These are phyloP conservation scores for Nymphalis polychloros DNA, from an alignment of 2,888 invertebrate species.

Conservation along the genomic window DNA sequence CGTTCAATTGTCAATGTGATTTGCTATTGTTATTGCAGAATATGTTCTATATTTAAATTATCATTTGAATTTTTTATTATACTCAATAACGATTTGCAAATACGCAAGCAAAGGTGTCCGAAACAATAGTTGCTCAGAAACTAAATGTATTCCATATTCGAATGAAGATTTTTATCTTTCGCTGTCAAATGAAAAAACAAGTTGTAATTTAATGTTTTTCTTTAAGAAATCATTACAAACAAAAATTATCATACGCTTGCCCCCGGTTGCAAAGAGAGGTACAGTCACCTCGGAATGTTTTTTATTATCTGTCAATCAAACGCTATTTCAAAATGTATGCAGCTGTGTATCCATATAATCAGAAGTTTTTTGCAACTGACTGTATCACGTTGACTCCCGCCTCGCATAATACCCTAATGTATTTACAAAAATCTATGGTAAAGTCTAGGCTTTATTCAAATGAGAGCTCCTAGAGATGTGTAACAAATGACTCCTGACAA, in stretches of 20 bases:
- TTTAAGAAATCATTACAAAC: constrained; percentile 50
- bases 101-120: no score
- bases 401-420: constrained; percentile 49
- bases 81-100: background rate
- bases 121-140: background rate
- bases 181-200: constrained; percentile 49
- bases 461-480: constrained; percentile 49
- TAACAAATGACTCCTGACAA: constrained; percentile 74
- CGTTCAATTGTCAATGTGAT: constrained; percentile 43
- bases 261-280: constrained; percentile 51
- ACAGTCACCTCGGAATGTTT: constrained; percentile 47
- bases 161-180: constrained; percentile 13
- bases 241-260: constrained; percentile 59
- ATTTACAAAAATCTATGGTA: constrained; percentile 46
- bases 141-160: constrained; percentile 33
- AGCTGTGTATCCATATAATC: constrained; percentile 32
- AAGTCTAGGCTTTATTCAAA: constrained; percentile 71
- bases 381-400: constrained; percentile 40
- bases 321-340: constrained; percentile 26
- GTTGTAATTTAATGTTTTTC: constrained; percentile 54
- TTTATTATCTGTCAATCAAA: constrained; percentile 34
- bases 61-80: background rate
- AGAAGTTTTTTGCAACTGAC: constrained; percentile 29
- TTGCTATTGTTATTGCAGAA: constrained; percentile 2
- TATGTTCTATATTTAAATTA: no score